Base-by-base conservation (phyloP, 23 tunicate species). In the Diplosoma virens region DNA sequence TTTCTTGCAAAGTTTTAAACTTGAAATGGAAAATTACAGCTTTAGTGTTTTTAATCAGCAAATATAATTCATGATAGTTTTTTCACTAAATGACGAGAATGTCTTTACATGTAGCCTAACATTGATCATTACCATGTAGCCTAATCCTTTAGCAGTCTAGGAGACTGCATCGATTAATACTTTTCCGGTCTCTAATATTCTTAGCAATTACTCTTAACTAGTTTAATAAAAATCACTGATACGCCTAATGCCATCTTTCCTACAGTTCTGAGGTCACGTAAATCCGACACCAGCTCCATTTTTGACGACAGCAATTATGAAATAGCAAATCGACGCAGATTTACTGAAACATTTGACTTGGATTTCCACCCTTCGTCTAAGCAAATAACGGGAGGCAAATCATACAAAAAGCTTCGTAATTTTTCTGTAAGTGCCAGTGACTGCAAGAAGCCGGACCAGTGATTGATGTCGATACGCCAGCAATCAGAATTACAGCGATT, bases 361-460 rank as follows among this genome's bases (percentile, higher is more conserved):
- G 63, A 55, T 55, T 55, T 14, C 24, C 63, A 55, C 21, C 63
- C 63, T 55, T 25, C 63, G 21, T 20, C 24, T 11, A 16, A 55
- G 63, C 63, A 20, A 16, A 55, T 55, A 11, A 55, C 63, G 4
- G 63, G 63, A 55, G 63, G 63, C 63, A 55, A 55, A 20, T 55
- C 63, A 55, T 55, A 55, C 21, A 55, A 55, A 55, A 55, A 55
- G 24, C 63, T 55, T 20, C 63, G 63, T 11, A 55, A 55, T 16
- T 11, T 55, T 55, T 55, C 63, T 11, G 63, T 55, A 55, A 20
- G 24, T 55, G 63, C 24, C 24, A 55, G 24, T 55, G 63, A 55
- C 20, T 55, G 63, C 24, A 55, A 55, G 24, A 55, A 55, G 63
- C n/a, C 63, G 24, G 63, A 55, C 63, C 63, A 20, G 63, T 25